phyloP scores from a whole-genome alignment of 2,113 vertebrate species.

The Fukomys damarensis region DNA sequence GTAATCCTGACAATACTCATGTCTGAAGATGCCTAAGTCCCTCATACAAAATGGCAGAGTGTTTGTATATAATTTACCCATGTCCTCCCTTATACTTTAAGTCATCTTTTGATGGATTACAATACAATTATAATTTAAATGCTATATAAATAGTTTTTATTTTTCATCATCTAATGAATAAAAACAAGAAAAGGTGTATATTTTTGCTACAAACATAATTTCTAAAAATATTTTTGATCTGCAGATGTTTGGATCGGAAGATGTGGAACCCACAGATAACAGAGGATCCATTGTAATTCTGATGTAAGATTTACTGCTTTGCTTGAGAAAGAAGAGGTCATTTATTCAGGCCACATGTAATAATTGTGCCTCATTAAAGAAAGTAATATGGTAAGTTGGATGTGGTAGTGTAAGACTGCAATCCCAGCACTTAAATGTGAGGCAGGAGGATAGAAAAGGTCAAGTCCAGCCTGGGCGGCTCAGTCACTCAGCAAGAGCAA shows the following conservation, averaged over 20 bases:
- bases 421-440: not conserved
- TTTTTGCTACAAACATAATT: not conserved
- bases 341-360: not conserved
- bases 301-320: not conserved
- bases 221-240: not conserved
- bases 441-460: not conserved
- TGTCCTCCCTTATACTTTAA: not conserved
- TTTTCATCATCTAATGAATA: not conserved
- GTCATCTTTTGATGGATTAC: not conserved
- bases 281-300: not conserved
- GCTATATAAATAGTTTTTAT: not conserved
- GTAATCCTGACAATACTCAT: not conserved
- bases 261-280: not conserved
- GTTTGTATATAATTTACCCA: not conserved
- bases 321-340: not conserved
- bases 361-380: not conserved
- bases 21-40: not conserved
- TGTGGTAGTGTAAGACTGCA: not conserved
- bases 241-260: not conserved
- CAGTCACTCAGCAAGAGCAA: not conserved
- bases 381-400: not conserved
- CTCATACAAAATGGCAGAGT: too few species aligned
- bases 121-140: not conserved
- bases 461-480: not conserved
- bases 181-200: not conserved